These are phyloP conservation scores for Phragmatobia fuliginosa DNA, from an alignment of 2,888 invertebrate genomes.

Conservation along the genomic window DNA sequence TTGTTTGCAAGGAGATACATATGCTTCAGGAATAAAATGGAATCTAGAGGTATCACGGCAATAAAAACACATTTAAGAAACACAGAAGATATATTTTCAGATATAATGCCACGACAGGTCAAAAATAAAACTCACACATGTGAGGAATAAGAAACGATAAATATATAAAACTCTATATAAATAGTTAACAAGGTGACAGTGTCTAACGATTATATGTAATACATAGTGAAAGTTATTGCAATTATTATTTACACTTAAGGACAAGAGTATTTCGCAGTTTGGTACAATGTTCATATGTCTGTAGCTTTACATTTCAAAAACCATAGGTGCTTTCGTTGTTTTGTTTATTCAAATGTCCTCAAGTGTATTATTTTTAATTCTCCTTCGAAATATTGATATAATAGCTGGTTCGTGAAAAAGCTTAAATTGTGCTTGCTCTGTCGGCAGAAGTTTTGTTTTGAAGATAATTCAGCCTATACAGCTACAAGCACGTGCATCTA, in stretches of 20 bases:
- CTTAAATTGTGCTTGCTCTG: constrained; percentile 35
- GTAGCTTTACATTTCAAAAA: constrained; percentile 4
- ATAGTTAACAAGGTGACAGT: constrained; percentile 83
- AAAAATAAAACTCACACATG: constrained; percentile 80
- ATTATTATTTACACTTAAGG: constrained; percentile 43
- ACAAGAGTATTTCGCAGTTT: constrained; percentile 24
- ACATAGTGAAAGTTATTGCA: constrained; percentile 47
- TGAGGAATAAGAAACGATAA: constrained; percentile 81
- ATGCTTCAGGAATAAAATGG: not conserved
- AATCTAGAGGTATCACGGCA: constrained; percentile 23
- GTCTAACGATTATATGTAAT: constrained; percentile 56
- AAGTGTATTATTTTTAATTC: constrained; percentile 47
- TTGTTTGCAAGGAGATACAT: not conserved
- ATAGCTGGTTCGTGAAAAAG: constrained; percentile 44
- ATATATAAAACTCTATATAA: constrained; percentile 84
- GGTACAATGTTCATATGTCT: not conserved
- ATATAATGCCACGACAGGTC: constrained; percentile 85
- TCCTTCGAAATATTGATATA: constrained; percentile 42
- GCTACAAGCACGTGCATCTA: constrained; percentile 80
- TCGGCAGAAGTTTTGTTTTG: constrained; percentile 22
- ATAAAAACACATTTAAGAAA: constrained; percentile 76
- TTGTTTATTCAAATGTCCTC: constrained; percentile 30
- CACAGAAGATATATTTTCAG: constrained; percentile 86
- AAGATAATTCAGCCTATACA: constrained; percentile 60
- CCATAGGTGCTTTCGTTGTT: not conserved